Conservation (phyloP, 2,888 invertebrate species). For the Seira sanloemensis region DNA sequence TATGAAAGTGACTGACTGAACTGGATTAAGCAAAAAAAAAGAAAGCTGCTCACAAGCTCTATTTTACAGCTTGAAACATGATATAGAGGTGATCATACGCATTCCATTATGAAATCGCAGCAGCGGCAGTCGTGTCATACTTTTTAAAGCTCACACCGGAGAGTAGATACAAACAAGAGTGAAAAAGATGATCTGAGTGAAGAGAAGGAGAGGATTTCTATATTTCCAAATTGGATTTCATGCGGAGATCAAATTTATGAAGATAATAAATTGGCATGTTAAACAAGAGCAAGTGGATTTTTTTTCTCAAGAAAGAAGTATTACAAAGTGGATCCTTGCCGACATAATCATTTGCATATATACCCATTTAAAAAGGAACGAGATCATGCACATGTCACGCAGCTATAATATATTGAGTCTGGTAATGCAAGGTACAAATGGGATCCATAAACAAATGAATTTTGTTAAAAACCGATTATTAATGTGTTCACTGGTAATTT, state of each 20-base stretch:
- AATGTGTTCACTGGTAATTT: neutral
- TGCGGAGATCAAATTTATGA: slow-evolving; percentile 64
- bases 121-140: slow-evolving; percentile 11
- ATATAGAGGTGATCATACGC: neutral
- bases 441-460: neutral
- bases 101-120: neutral
- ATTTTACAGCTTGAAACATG: slow-evolving; percentile 4
- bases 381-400: neutral
- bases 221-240: slow-evolving; percentile 62
- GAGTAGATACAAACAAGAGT: neutral
- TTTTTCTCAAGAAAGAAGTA: slow-evolving; percentile 30
- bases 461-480: neutral
- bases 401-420: neutral
- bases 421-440: neutral
- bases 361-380: neutral
- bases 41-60: slow-evolving; percentile 8
- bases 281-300: slow-evolving; percentile 51
- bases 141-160: neutral
- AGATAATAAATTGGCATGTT: slow-evolving; percentile 64
- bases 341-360: slow-evolving; percentile 54
- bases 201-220: slow-evolving; percentile 54
- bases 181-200: no score
- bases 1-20: slow-evolving; percentile 1
- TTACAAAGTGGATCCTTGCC: slow-evolving; percentile 48
- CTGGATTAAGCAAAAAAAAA: neutral